These are phyloP conservation scores for Anoplopoma fimbria DNA, from an alignment of 2,113 vertebrate genomes.

Conservation along the genomic window DNA sequence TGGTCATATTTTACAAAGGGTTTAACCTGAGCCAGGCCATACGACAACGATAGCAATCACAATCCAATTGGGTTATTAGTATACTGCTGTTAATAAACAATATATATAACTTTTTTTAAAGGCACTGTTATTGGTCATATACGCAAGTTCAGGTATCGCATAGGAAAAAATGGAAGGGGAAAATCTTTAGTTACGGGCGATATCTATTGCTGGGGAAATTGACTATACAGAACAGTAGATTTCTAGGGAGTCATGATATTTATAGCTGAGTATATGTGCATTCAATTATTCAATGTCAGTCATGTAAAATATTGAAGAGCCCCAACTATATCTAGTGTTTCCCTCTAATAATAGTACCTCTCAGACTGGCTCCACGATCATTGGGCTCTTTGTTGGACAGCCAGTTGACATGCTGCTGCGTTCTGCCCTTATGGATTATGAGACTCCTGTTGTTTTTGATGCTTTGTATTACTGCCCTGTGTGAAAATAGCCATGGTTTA, in stretches of 20 bases:
- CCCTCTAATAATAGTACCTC: constrained; percentile 13
- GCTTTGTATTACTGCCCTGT: constrained; percentile 2
- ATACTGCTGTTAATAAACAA: neutral
- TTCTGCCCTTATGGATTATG: neutral
- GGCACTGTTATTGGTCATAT: neutral
- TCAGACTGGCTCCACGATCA: constrained; percentile 8
- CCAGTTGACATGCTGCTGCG: neutral
- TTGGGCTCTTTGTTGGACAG: neutral
- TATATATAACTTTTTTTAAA: neutral
- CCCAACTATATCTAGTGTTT: constrained; percentile 9
- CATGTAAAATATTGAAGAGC: constrained; percentile 39
- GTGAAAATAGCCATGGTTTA: neutral
- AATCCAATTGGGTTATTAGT: neutral
- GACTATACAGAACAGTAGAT: neutral
- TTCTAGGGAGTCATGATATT: neutral
- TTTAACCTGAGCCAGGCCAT: neutral
- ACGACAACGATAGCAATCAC: neutral
- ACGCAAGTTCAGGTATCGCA: neutral
- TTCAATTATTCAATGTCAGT: constrained; percentile 41
- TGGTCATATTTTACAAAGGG: neutral
- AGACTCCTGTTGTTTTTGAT: neutral
- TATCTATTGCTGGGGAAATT: neutral
- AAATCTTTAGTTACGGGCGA: neutral
- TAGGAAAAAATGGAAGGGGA: neutral
- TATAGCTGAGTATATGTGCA: constrained; percentile 8